Evolutionary conservation across 2,113 vertebrate genomes (phyloP), one percentile per base, ranked within the genome.

Genomic region (Lasiurus cinereus): DNA sequence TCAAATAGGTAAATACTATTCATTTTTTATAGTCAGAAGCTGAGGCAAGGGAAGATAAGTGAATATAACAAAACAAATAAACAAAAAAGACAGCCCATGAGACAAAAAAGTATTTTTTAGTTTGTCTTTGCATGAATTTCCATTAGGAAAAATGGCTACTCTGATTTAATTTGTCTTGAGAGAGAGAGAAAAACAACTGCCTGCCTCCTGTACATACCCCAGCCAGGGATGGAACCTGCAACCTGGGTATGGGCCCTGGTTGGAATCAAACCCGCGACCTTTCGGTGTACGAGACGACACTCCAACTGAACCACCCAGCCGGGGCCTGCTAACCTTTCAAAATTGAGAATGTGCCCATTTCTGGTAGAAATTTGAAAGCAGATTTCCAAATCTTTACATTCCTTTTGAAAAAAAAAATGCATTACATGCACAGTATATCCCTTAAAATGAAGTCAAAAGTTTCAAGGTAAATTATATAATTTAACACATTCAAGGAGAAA

Each of bases 391-490:
- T 72, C 24, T 88, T 93, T 83, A 78, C 54, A 73, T 79, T 91
- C 14, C 46, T 82, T 48, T 76, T 52, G 43, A 66, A 78, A 66
- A 93, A 85, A 31, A 76, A 3, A 94, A 78, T 13, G 52, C 1
- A 24, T 0, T 16, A 43, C 21, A 83, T 29, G 78, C 16, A 48
- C 18, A 89, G 13, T 67, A 67, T 22, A 46, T 72, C 46, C 36
- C 84, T 92, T 90, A 78, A 89, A 92, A 90, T 88, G n/a, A 92
- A 94, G 82, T 19, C 3, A n/a, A 19, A 93, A 90, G 16, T 88
- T 52, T 91, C 62, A 48, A 69, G 5, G 19, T 21, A 56, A 56
- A 56, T 56, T 56, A 43, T 24, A 80, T 56, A 87, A 66, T 79
- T 92, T 69, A 76, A 80, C 13, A 43, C 33, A 90, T 54, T 50